These are phyloP conservation scores for Dromiciops gliroides DNA, from an alignment of 2,113 vertebrate genomes.

Conservation along the genomic window DNA sequence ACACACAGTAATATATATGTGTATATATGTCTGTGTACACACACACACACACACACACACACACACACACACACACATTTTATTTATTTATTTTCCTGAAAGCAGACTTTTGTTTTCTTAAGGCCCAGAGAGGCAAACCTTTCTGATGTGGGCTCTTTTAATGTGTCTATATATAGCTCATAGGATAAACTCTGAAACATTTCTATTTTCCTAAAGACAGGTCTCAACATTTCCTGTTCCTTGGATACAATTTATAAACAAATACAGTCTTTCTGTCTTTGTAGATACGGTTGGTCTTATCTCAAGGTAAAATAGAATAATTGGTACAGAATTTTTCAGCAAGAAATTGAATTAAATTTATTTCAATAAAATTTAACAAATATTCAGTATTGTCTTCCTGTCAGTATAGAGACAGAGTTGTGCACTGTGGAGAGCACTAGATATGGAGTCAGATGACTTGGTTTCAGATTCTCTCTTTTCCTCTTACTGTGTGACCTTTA, in stretches of 20 bases:
- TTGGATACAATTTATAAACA: constrained; percentile 33
- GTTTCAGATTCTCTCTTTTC: too few species aligned
- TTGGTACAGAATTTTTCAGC: background rate
- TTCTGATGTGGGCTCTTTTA: background rate
- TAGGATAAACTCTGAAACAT: background rate
- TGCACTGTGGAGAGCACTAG: background rate
- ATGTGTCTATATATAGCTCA: accelerated
- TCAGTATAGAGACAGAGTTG: background rate
- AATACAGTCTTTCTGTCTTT: constrained; percentile 32
- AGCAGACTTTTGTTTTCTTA: background rate
- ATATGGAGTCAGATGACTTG: background rate
- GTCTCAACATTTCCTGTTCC: constrained; percentile 35
- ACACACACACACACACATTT: too few species aligned
- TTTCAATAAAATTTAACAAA: background rate
- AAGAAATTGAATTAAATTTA: background rate
- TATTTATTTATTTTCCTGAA: too few species aligned
- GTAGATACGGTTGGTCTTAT: background rate
- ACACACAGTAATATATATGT: too few species aligned
- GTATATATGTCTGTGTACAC: too few species aligned
- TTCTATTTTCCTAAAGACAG: accelerated
- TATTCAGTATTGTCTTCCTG: background rate
- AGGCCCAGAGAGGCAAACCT: background rate
- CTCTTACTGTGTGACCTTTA: too few species aligned
- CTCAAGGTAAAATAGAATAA: background rate
- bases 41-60: background rate